Percentiles rank a stretch among this genome's conserved stretches.
phyloP scores from a whole-genome alignment of 2,888 invertebrate species.

The Lasioglossum villosulum region DNA sequence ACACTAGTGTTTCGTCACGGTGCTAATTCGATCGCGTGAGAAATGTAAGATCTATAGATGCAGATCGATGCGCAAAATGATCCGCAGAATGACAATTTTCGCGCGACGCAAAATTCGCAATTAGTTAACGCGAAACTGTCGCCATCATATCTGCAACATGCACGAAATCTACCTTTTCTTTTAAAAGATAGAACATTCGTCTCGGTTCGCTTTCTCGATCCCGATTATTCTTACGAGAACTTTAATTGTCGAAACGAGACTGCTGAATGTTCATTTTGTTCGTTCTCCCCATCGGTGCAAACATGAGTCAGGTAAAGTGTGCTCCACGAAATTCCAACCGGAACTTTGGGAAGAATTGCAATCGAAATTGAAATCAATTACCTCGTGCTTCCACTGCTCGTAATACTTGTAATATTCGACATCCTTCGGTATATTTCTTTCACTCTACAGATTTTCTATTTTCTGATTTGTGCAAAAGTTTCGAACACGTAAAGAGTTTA shows the following conservation, averaged over 20 bases:
- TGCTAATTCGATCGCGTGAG: neutral
- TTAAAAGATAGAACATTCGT: neutral
- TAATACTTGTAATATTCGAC: neutral
- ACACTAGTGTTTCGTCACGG: neutral
- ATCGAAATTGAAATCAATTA: neutral
- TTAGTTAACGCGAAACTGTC: neutral
- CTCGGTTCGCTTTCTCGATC: constrained; percentile 1
- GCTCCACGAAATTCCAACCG: neutral
- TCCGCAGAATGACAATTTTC: neutral
- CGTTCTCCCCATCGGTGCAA: constrained; percentile 1
- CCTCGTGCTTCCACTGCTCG: neutral
- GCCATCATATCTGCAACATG: constrained; percentile 23
- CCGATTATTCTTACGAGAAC: neutral
- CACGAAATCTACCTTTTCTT: constrained; percentile 24
- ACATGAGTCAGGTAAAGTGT: neutral
- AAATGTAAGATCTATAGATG: neutral
- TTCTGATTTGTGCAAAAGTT: neutral
- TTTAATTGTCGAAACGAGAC: constrained; percentile 16
- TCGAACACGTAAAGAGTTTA: neutral
- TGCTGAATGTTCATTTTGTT: constrained; percentile 20
- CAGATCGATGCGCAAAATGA: neutral
- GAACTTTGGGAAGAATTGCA: neutral
- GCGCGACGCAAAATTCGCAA: neutral
- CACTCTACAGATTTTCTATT: neutral
- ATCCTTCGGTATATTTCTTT: neutral